Base-by-base conservation (phyloP, 2,113 vertebrate genomes). In the Microtus oregoni region DNA sequence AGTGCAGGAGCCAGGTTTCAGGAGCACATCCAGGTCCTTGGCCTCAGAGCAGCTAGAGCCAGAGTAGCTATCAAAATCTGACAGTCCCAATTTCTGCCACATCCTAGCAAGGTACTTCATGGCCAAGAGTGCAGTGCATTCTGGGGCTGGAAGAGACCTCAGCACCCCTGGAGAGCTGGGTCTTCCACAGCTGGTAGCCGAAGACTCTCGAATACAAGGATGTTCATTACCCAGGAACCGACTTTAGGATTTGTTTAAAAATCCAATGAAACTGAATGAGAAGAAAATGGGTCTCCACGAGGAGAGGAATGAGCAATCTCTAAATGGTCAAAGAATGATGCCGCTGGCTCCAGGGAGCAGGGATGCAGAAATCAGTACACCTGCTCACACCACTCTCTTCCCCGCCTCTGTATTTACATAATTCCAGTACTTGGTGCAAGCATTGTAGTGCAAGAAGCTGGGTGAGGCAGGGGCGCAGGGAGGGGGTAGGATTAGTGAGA, bases 341-440 rank as follows among this genome's bases (percentile, higher is more conserved):
- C 52, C 3, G 0, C 20, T 7, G 12, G 14, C 0, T 0, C 30
- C 11, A 19, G 67, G 76, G 50, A 55, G 26, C 4, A 5, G 17
- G 28, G 6, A 28, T 10, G 0, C 7, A 65, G 47, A 35, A 20
- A 7, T 38, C 87, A 30, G 0, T 10, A 65, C 13, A 2, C 52
- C 79, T 78, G 44, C 82, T 47, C 38, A 32, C 5, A 12, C 15
- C 1, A 13, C 38, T 44, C 61, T 30, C 4, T 0, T 1, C 0
- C 1, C 67, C 9, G 3, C 8, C 26, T 35, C n/a, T 32, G 9
- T 44, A 17, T 41, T 8, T 32, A 13, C 22, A 0, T 35, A 38
- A 22, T 50, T 38, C 79, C 20, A 22, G 70, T 30, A 30, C 26
- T 22, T 5, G 61, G 78, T 38, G 22, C 4, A 61, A 38, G 72